Base-by-base conservation (phyloP, 2,113 vertebrate species). In the Leiothrix lutea region DNA sequence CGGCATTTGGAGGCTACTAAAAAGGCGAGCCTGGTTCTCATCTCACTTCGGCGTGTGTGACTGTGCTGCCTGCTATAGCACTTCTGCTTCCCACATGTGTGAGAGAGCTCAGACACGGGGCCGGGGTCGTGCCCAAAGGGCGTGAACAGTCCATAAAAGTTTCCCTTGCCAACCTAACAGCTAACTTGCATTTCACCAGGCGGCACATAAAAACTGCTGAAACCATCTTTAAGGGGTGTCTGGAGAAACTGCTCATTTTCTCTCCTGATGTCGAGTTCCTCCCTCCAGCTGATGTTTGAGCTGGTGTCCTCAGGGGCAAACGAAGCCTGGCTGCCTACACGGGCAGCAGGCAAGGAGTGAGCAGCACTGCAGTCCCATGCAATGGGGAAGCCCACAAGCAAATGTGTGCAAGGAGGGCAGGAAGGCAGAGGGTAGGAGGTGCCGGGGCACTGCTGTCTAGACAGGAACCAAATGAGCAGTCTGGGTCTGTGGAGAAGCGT, bases 391-490 rank as follows among this genome's bases (percentile, higher is more conserved):
- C 60, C 51, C 3, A 5, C 0, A 1, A 65, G 62, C 11, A 47
- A 67, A 38, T 0, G 29, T 2, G 42, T 15, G 60, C 80, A 45
- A 72, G 71, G 33, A 91, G 50, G 82, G 64, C 70, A 87, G 62
- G 73, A 83, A 88, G 66, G 85, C 85, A 57, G 13, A 25, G 88
- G 17, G 44, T 3, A 28, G 42, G 40, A 89, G 84, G n/a, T 25
- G 48, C 38, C 0, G 3, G 50, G 70, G 40, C 57, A 38, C 40
- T n/a, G 45, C 79, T 0, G 62, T 94, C 86, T 90, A 93, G 92
- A 96, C 86, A 8, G 82, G 74, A 96, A 94, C 79, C 94, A 94
- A 93, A 94, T 93, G 88, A 94, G 92, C 75, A 44, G 88, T 73
- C 92, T 90, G 90, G 80, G 81, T 19, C 65, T 33, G 57, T 3